Conservation (phyloP, 2,113 vertebrate species). For the Otis tarda region DNA sequence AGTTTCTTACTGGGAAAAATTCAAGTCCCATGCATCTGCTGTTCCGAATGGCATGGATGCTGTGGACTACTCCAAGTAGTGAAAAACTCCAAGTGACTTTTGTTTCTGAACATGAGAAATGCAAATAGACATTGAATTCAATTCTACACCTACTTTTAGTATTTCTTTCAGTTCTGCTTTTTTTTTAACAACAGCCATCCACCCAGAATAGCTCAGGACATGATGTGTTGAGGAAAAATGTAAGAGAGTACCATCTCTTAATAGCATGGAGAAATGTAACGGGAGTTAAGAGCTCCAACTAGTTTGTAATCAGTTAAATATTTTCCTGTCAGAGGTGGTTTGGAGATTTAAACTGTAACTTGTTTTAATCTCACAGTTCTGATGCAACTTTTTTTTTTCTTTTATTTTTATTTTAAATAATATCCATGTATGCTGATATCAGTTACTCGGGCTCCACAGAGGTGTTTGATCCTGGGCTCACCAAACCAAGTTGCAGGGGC, state of each 20-base stretch:
- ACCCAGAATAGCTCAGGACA: not conserved
- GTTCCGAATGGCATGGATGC: not conserved
- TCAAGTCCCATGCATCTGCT: not conserved
- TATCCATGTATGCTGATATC: not conserved
- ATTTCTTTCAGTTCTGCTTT: not conserved
- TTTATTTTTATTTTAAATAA: not conserved
- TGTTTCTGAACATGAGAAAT: not conserved
- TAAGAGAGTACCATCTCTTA: not conserved
- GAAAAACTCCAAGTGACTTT: not conserved
- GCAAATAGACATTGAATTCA: not conserved
- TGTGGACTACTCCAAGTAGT: not conserved
- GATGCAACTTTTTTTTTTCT: not conserved
- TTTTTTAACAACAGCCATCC: not conserved
- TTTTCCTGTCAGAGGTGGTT: not conserved
- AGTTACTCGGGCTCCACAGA: not conserved
- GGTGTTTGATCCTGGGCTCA: not conserved
- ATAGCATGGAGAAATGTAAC: fast-evolving
- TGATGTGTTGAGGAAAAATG: not conserved
- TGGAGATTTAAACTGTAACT: constrained; percentile 3
- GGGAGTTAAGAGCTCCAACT: not conserved
- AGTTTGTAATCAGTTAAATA: not conserved
- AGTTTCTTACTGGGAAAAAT: not conserved
- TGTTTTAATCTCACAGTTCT: not conserved
- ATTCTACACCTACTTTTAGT: not conserved
- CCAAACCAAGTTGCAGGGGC: not conserved